Base-by-base conservation (phyloP, 2,113 vertebrate genomes). In the Phodopus roborovskii region DNA sequence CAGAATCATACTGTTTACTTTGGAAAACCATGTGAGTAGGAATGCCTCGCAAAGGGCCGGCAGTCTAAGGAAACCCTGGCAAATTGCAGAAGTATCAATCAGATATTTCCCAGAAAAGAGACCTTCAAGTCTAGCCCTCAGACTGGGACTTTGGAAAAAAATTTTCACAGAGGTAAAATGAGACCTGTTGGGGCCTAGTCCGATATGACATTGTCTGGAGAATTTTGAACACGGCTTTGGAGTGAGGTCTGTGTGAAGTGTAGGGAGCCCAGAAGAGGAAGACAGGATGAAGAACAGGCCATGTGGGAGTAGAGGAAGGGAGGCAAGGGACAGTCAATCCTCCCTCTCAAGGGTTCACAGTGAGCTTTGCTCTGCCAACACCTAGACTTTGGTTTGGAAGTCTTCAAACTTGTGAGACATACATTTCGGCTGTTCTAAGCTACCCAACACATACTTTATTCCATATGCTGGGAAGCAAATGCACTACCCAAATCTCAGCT, bases 271-370 rank as follows among this genome's bases (percentile, higher is more conserved):
- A 50, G 30, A 56, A 50, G 56, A 22, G 48, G 48, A 56, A n/a
- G 48, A 28, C 1, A 48, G 42, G 30, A 13, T 71, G 33, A 50
- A 70, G 45, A 68, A 53, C 5, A 85, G 82, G 39, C 42, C 8
- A 12, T 36, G 83, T 84, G 82, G 39, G 45, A 24, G 58, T 28
- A 3, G 68, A 11, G 11, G 81, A 33, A 50, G 60, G 39, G 48
- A 45, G 39, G 36, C 0, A 8, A 26, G n/a, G 24, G 64, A 77
- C 28, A 45, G 0, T 7, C n/a, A 39, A 0, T 7, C 30, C 28
- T 42, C 26, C 24, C 24, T 30, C 13, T 16, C 16, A 0, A 56
- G 89, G 48, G 53, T 36, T 78, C 28, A 33, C 36, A 64, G 13
- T 7, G 68, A 13, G 0, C 5, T 1, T 60, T 36, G n/a, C 45